Base-by-base conservation (phyloP, 2,888 invertebrate genomes). In the Leucozona laternaria region DNA sequence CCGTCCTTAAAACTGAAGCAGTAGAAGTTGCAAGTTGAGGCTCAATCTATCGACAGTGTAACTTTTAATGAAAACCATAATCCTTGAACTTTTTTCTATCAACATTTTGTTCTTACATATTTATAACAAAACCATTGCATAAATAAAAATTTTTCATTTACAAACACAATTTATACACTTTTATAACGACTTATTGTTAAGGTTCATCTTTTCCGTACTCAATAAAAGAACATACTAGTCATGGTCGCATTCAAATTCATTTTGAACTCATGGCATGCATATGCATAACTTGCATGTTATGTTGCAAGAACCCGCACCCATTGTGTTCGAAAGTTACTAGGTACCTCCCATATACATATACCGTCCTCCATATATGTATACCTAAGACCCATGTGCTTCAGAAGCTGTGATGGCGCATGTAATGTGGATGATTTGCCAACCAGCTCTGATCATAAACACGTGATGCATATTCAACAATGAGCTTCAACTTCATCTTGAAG, bases 381-480 rank as follows among this genome's bases (percentile, higher is more conserved):
- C 2, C 34, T 7, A n/a, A n/a, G n/a, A 7, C 5, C 17, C 31
- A 53, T 40, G 8, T 60, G 37, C 60, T 60, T 64, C 20, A 48
- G 31, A 48, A 48, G 45, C 31, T 50, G 31, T 68, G 68, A 53
- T 55, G 53, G 53, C 37, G 70, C 70, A 70, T 70, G 55, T 40
- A 43, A 60, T 55, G 40, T 37, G 28, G 40, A 57, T 70, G 50
- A 60, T 66, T 50, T 70, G 40, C 28, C 15, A 60, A 62, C 40
- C 70, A 70, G n/a, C 34, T 60, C 34, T 22, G 45, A 37, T 71
- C 40, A 31, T 77, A 50, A 70, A 43, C 53, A 53, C 50, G 53
- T 55, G 40, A 62, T 55, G 40, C 62, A 48, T 70, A 79, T 72
- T 60, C 60, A 70, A 70, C 62, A 81, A 70, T 76, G 76, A 76